Evolutionary conservation across 2,113 vertebrate genomes (phyloP).

Genomic region (Nesogale talazaci): DNA sequence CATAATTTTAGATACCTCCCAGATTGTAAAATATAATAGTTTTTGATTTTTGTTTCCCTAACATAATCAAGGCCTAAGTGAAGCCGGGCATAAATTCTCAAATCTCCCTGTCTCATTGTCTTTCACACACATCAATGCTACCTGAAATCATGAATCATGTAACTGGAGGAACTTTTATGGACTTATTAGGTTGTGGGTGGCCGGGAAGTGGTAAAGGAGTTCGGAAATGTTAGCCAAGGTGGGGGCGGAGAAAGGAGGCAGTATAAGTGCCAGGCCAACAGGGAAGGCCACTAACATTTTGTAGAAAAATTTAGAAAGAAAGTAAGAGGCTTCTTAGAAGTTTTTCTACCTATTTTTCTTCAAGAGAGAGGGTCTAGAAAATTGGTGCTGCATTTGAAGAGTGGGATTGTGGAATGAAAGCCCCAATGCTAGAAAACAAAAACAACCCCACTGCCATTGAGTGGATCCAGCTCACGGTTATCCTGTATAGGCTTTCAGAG

Average conservation of each 20-base stretch:
- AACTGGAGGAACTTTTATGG: background rate
- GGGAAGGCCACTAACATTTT: background rate
- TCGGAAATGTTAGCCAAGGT: background rate
- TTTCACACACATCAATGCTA: too few species aligned
- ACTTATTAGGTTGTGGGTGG: background rate
- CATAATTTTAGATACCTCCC: constrained; percentile 59
- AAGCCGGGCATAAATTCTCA: background rate
- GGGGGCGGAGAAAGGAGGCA: too few species aligned
- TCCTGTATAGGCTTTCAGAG: too few species aligned
- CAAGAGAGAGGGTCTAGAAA: background rate
- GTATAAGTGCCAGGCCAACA: background rate
- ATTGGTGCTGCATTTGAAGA: background rate
- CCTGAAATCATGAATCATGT: background rate
- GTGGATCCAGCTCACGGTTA: too few species aligned
- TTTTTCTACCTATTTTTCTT: background rate
- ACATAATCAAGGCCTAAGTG: constrained; percentile 17
- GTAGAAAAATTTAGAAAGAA: background rate
- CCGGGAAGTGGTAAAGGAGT: background rate
- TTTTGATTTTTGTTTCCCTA: constrained; percentile 31
- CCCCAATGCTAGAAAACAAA: too few species aligned
- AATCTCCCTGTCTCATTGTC: background rate
- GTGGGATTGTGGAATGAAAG: background rate
- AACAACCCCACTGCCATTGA: too few species aligned
- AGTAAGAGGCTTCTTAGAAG: background rate
- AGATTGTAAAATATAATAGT: background rate